These are phyloP conservation scores for Mesorhabditis belari DNA, from an alignment of 2,888 invertebrate species.

Conservation along the genomic window DNA sequence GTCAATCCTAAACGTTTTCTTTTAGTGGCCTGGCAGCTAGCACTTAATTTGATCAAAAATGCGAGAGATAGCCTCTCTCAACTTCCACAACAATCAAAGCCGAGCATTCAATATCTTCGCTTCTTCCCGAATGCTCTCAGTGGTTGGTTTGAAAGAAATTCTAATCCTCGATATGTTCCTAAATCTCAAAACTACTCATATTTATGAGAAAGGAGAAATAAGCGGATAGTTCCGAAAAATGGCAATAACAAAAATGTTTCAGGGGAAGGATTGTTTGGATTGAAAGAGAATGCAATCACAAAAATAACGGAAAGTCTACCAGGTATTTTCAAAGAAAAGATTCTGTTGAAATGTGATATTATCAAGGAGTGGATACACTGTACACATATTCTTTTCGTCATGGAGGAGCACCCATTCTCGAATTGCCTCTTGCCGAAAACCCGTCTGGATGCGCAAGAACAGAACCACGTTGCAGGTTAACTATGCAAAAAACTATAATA, in stretches of 20 bases:
- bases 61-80: too few relatives aligned
- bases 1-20: too few relatives aligned
- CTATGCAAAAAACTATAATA: too few relatives aligned
- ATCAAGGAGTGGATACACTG: slow-evolving; percentile 91
- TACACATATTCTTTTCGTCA: slow-evolving; percentile 86
- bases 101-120: background rate
- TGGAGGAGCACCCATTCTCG: slow-evolving; percentile 86
- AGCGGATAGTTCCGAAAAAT: too few relatives aligned
- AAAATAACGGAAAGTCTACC: slow-evolving; percentile 79
- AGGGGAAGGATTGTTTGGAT: slow-evolving; percentile 92
- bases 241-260: too few relatives aligned
- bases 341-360: slow-evolving; percentile 49
- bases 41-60: background rate
- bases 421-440: slow-evolving; percentile 91
- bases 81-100: too few relatives aligned
- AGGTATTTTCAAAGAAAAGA: slow-evolving; percentile 6
- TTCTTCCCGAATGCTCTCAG: background rate
- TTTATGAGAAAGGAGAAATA: too few relatives aligned
- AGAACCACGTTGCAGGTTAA: too few relatives aligned
- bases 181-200: too few relatives aligned
- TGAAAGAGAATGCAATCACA: slow-evolving; percentile 89
- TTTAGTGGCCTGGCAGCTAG: background rate
- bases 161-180: too few relatives aligned
- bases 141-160: too few relatives aligned
- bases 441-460: slow-evolving; percentile 87